Conservation (phyloP, 2,113 vertebrate genomes). For the Machaerirhynchus nigripectus region DNA sequence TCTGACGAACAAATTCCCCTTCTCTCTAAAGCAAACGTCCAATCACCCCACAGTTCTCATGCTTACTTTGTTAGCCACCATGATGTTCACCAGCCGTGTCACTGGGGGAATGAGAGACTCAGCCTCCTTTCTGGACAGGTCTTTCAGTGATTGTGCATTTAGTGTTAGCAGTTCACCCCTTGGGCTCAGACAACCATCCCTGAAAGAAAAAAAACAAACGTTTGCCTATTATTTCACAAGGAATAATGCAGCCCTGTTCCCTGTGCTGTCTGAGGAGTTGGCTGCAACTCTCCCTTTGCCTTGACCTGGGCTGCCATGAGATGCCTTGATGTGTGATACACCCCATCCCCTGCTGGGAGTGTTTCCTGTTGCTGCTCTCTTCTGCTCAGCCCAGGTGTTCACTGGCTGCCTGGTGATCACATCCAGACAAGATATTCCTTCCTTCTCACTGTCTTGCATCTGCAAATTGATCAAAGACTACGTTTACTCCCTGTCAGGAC, state of each 20-base stretch:
- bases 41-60: not conserved
- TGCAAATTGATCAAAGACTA: not conserved
- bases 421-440: not conserved
- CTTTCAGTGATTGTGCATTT: conserved; percentile 67
- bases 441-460: not conserved
- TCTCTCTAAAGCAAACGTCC: not conserved
- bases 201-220: not conserved
- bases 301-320: not conserved
- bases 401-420: not conserved
- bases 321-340: not conserved
- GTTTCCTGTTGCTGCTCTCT: not conserved
- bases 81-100: conserved; percentile 23
- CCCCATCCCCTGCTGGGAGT: not conserved
- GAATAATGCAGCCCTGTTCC: not conserved
- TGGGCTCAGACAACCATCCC: conserved; percentile 51
- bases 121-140: conserved; percentile 46
- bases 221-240: not conserved
- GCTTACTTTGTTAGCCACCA: conserved; percentile 52
- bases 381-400: not conserved
- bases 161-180: conserved; percentile 64
- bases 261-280: not conserved
- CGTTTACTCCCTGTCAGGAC: not conserved
- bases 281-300: not conserved
- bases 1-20: not conserved
- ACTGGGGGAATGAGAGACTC: conserved; percentile 14